Evolutionary conservation across 2,113 vertebrate genomes (phyloP).

Genomic region (Gymnobelideus leadbeateri): DNA sequence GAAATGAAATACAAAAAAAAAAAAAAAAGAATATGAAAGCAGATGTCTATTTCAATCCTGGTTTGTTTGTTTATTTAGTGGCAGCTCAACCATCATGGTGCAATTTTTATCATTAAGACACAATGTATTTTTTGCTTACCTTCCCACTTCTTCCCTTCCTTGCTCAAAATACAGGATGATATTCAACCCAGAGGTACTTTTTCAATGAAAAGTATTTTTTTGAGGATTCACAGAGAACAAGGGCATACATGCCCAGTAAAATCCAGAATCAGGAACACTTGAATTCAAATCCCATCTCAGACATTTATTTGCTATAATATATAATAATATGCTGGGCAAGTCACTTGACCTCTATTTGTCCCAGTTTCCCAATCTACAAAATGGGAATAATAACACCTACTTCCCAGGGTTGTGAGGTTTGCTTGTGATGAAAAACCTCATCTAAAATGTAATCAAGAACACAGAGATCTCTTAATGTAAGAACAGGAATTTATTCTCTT

Average conservation of each 20-base stretch:
- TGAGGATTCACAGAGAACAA: not conserved
- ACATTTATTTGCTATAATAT: not conserved
- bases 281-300: not conserved
- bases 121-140: not conserved
- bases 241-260: not conserved
- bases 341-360: not conserved
- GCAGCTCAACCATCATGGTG: not conserved
- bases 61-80: not conserved
- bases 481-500: no score
- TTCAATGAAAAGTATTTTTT: not conserved
- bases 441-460: no score
- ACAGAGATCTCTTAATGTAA: no score
- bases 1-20: slow-evolving; percentile 39
- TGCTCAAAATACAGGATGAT: not conserved
- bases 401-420: not conserved
- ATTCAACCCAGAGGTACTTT: not conserved
- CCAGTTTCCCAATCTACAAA: not conserved
- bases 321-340: not conserved
- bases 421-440: no score
- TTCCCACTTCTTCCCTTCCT: not conserved
- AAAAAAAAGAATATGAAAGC: not conserved
- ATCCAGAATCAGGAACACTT: not conserved
- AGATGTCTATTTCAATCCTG: not conserved
- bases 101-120: not conserved
- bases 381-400: not conserved